Evolutionary conservation across 2,797 vertebrate genomes (phyloP).

Genomic region (Gymnothorax reevesii): DNA sequence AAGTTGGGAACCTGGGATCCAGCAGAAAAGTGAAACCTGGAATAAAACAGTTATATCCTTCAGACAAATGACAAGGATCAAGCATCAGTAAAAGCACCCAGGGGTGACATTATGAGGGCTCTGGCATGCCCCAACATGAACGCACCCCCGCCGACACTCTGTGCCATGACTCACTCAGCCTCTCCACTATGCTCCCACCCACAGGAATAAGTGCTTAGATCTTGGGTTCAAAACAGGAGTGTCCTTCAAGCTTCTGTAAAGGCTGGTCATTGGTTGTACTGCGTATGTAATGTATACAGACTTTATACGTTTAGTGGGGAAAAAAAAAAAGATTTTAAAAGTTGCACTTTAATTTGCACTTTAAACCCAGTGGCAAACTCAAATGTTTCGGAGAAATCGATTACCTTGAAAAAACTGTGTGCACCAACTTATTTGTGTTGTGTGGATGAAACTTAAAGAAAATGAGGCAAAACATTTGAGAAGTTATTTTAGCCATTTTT

Average conservation of each 20-base stretch:
- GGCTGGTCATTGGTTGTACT: background rate
- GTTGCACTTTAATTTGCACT: too few relatives aligned
- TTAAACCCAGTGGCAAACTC: too few relatives aligned
- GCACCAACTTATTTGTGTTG: too few relatives aligned
- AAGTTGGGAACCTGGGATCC: conserved; percentile 71
- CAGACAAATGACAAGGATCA: conserved; percentile 68
- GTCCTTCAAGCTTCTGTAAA: background rate
- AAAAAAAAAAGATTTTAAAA: too few relatives aligned
- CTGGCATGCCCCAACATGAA: conserved; percentile 53
- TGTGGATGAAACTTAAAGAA: too few relatives aligned
- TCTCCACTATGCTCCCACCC: conserved; percentile 38
- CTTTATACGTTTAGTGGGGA: too few relatives aligned
- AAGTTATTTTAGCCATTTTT: too few relatives aligned
- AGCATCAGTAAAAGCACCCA: conserved; percentile 54
- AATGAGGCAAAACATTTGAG: too few relatives aligned
- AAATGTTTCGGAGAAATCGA: too few relatives aligned
- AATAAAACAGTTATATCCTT: conserved; percentile 57
- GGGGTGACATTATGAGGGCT: conserved; percentile 68
- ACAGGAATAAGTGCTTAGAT: conserved; percentile 23
- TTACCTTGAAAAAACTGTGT: too few relatives aligned
- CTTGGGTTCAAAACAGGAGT: background rate
- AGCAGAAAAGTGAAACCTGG: conserved; percentile 75
- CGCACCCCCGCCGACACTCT: conserved; percentile 53
- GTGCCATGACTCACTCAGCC: conserved; percentile 23
- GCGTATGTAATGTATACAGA: too few relatives aligned